Evolutionary conservation across 2,113 vertebrate species (phyloP), one percentile per base, ranked within the genome.

Genomic region (Craseonycteris thonglongyai): DNA sequence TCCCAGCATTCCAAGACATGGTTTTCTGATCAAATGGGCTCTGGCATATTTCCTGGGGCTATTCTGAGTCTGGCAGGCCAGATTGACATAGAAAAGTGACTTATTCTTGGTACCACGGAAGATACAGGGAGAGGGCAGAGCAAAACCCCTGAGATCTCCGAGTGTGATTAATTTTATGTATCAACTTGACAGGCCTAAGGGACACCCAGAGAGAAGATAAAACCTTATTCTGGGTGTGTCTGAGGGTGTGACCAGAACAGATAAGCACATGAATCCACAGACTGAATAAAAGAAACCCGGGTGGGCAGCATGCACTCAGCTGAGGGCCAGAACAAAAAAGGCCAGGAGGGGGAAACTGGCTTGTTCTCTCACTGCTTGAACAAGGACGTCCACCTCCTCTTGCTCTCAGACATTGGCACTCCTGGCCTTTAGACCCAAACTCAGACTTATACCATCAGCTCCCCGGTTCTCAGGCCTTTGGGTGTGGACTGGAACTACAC

Each of bases 371-470:
- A 26, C 58, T 28, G 42, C 75, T 0, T 38, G 18, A 47, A 12
- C 71, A 7, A 1, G 24, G 40, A 68, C 6, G 0, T 9, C 69
- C 81, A 9, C n/a, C 33, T 56, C 68, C 54, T 8, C 59, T 6
- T 4, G 45, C 21, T 14, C 61, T n/a, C 47, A 24, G 72, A 42
- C 13, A 18, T 5, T 5, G 28, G 28, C 0, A 3, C 28, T 18
- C 24, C 13, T 10, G 30, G 28, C 28, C 33, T 19, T 26, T 1
- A 1, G 10, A 30, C 40, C 45, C 12, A 21, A 58, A 10, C 16
- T 19, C 24, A 30, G 33, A 38, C 49, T 22, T 33, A 26, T 9
- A 3, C 8, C 61, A 3, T 8, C 24, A 0, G 1, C 4, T 49
- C 24, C 33, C 22, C 40, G 40, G 65, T 12, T 6, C 33, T 35